phyloP scores from a whole-genome alignment of 2,888 invertebrate genomes.

The Hirtodrosophila trivittata region DNA sequence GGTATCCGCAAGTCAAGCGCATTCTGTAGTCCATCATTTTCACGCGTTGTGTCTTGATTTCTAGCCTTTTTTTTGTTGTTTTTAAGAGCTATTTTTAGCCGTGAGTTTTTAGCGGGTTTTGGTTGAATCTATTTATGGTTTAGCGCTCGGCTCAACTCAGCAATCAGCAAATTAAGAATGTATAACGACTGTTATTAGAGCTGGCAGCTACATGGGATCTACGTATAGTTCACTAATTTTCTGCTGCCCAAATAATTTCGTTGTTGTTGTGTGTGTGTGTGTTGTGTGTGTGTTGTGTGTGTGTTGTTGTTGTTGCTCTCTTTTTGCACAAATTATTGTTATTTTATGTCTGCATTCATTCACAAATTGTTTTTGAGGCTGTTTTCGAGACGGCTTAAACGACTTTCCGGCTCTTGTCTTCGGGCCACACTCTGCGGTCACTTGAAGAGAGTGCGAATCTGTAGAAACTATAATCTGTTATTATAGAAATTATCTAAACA shows the following conservation, averaged over 20 bases:
- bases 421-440: too few species aligned
- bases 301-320: conserved; percentile 29
- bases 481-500: too few species aligned
- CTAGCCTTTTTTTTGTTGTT: neutral
- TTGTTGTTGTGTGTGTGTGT: conserved; percentile 25
- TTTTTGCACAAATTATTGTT: conserved; percentile 70
- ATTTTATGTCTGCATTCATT: conserved; percentile 78
- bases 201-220: conserved; percentile 58
- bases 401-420: neutral
- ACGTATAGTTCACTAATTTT: conserved; percentile 34
- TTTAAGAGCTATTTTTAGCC: conserved; percentile 6
- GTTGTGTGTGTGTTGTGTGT: conserved; percentile 4
- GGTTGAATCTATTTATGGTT: conserved; percentile 42
- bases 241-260: neutral
- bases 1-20: too few species aligned
- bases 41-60: too few species aligned
- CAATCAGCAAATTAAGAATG: conserved; percentile 64
- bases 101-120: neutral
- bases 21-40: too few species aligned
- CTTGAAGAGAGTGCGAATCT: too few species aligned
- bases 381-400: conserved; percentile 26
- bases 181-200: conserved; percentile 67
- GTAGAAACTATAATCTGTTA: too few species aligned
- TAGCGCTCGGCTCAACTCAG: conserved; percentile 12
- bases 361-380: conserved; percentile 65